Evolutionary conservation across 2,113 vertebrate genomes (phyloP).

Genomic region (Proterorhinus semilunaris): DNA sequence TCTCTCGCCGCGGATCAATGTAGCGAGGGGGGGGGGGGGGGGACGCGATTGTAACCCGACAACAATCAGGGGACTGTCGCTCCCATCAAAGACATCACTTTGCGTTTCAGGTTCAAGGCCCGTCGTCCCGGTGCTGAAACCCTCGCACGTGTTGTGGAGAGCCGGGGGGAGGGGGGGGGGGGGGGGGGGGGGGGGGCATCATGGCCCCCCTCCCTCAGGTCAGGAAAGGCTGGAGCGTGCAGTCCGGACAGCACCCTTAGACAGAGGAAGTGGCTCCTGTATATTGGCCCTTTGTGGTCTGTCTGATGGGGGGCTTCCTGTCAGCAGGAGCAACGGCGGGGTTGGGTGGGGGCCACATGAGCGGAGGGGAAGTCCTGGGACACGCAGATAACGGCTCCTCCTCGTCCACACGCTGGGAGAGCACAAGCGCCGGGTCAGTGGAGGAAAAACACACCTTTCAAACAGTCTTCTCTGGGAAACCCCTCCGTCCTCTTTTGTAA

Average conservation of each 20-base stretch:
- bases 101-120: conserved; percentile 24
- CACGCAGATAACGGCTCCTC: conserved; percentile 84
- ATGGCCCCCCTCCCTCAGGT: conserved; percentile 61
- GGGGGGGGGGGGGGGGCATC: conserved; percentile 59
- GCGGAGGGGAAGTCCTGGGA: conserved; percentile 90
- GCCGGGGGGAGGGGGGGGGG: conserved; percentile 57
- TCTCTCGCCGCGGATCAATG: too few species aligned
- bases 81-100: conserved; percentile 1
- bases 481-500: conserved; percentile 7
- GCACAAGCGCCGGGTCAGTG: conserved; percentile 47
- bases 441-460: conserved; percentile 52
- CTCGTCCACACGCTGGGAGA: conserved; percentile 67
- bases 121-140: neutral
- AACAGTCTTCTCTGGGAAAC: conserved; percentile 43
- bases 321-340: conserved; percentile 59
- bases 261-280: conserved; percentile 76
- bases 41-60: conserved; percentile 8
- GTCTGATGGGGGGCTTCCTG: conserved; percentile 83
- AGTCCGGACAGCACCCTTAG: conserved; percentile 72
- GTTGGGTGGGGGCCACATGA: conserved; percentile 32
- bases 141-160: conserved; percentile 12
- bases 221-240: conserved; percentile 75
- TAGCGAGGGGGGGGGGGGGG: too few species aligned
- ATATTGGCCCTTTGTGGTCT: conserved; percentile 78
- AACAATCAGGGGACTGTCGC: conserved; percentile 18